Evolutionary conservation across 2,113 vertebrate species (phyloP), one percentile per base, ranked within the genome.

Genomic region (Vulpes ferrilata): DNA sequence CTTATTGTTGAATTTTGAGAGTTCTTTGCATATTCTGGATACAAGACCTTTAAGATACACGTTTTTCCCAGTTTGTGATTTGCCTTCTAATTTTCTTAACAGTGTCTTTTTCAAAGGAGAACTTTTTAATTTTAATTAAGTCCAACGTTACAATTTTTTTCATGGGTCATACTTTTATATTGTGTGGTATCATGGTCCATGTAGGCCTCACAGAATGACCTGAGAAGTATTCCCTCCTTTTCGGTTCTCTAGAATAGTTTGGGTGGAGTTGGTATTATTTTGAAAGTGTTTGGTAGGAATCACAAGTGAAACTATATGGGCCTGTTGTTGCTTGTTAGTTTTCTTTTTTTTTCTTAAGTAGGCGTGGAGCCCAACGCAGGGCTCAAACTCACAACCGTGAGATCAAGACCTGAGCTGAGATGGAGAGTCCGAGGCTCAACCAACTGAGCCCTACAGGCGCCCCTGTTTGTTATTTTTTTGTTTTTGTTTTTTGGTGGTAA

Each of bases 11-110:
- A 93, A 10, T 88, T 57, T 97, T 62, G 35, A 67, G 57, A 91
- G 80, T 81, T 93, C 57, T 93, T 93, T 78, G 22, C 23, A 22
- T 91, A 79, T 84, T 92, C 88, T 88, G 60, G 27, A 62, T 62
- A 48, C 22, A 60, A 80, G 43, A 27, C 3, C 20, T 48, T 67
- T 90, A 67, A 48, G n/a, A 35, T 79, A 83, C 15, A 13, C 67
- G 32, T 74, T 88, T 62, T 82, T n/a, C 32, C 43, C 20, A 62
- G 16, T 27, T 5, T 48, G 3, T 30, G 60, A 43, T 17, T 95
- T 85, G 25, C 43, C 20, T 83, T 92, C 67, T 84, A 20, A 87
- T 65, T 87, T 11, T 76, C 30, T 32, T 74, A 67, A 81, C 17
- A 73, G 10, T 62, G 11, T 86, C 25, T 69, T 93, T 84, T 38